These are phyloP conservation scores for Copidosoma aretas DNA, from an alignment of 2,888 invertebrate species.

Conservation along the genomic window DNA sequence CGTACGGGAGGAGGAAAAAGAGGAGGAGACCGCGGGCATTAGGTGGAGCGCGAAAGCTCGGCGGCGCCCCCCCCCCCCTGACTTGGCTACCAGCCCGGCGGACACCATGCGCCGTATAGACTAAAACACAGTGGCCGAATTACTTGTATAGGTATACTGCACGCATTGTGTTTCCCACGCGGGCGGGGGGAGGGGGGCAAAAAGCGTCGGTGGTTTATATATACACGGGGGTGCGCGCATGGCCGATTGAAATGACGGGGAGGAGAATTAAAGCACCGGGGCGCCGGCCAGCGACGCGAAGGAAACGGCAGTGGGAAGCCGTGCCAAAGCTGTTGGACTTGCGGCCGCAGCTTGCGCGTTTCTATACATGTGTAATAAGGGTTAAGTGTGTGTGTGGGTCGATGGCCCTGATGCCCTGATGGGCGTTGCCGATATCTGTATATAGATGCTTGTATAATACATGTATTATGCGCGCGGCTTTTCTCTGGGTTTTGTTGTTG, in stretches of 20 bases:
- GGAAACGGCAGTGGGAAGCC: constrained; percentile 37
- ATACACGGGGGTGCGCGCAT: constrained; percentile 1
- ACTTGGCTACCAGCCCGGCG: constrained; percentile 35
- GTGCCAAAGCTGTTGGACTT: constrained; percentile 52
- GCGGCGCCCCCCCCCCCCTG: constrained; percentile 21
- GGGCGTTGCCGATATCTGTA: too few species aligned
- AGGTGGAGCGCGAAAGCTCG: not conserved
- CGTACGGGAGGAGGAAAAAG: too few species aligned
- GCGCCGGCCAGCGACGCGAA: constrained; percentile 20
- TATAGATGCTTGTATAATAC: too few species aligned
- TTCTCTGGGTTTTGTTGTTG: too few species aligned
- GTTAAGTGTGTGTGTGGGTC: too few species aligned
- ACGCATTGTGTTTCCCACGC: constrained; percentile 46
- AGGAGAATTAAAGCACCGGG: constrained; percentile 1
- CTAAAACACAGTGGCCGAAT: constrained; percentile 24
- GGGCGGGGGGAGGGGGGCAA: too few species aligned
- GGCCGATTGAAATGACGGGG: constrained; percentile 51
- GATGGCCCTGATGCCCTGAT: too few species aligned
- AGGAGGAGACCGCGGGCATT: too few species aligned
- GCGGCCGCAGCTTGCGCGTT: constrained; percentile 29
- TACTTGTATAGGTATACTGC: too few species aligned
- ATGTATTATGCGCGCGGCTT: too few species aligned
- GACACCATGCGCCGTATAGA: constrained; percentile 2
- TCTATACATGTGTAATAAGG: too few species aligned
- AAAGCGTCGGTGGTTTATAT: constrained; percentile 33